phyloP scores from a whole-genome alignment of 2,888 invertebrate species.

The Cyclophora albipunctata region DNA sequence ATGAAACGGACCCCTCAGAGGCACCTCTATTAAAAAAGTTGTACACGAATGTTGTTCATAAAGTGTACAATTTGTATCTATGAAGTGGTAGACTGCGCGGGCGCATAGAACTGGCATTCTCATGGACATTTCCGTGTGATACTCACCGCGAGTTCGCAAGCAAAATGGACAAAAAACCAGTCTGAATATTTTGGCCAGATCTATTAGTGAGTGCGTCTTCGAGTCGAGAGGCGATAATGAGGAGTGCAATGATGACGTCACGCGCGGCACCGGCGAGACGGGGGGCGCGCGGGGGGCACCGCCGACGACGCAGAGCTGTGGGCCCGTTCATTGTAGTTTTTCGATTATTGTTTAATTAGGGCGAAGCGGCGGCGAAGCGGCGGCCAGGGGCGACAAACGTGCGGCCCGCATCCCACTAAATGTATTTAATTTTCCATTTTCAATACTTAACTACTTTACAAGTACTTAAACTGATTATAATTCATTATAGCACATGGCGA shows the following conservation, averaged over 20 bases:
- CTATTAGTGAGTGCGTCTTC: slow-evolving; percentile 54
- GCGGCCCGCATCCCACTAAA: slow-evolving; percentile 42
- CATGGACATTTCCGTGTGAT: slow-evolving; percentile 24
- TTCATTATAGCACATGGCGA: too few relatives aligned
- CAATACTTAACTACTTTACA: background rate
- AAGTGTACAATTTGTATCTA: slow-evolving; percentile 5
- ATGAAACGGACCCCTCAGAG: too few relatives aligned
- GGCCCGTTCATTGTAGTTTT: slow-evolving; percentile 75
- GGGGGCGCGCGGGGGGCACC: slow-evolving; percentile 31
- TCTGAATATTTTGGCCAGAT: slow-evolving; percentile 46
- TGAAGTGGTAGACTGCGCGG: slow-evolving; percentile 28
- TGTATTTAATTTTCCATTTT: slow-evolving; percentile 15
- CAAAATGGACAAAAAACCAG: slow-evolving; percentile 42
- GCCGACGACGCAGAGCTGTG: slow-evolving; percentile 63
- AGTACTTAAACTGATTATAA: too few relatives aligned
- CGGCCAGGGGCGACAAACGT: slow-evolving; percentile 52
- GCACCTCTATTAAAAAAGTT: too few relatives aligned
- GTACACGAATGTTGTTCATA: too few relatives aligned
- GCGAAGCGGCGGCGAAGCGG: slow-evolving; percentile 75
- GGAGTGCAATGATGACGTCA: slow-evolving; percentile 71
- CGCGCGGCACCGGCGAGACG: slow-evolving; percentile 28
- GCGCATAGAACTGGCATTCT: slow-evolving; percentile 32
- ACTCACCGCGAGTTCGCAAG: slow-evolving; percentile 29
- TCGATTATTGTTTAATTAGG: slow-evolving; percentile 77
- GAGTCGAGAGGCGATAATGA: slow-evolving; percentile 68